These are phyloP conservation scores for Abrostola tripartita DNA, from an alignment of 2,888 invertebrate species.

Conservation along the genomic window DNA sequence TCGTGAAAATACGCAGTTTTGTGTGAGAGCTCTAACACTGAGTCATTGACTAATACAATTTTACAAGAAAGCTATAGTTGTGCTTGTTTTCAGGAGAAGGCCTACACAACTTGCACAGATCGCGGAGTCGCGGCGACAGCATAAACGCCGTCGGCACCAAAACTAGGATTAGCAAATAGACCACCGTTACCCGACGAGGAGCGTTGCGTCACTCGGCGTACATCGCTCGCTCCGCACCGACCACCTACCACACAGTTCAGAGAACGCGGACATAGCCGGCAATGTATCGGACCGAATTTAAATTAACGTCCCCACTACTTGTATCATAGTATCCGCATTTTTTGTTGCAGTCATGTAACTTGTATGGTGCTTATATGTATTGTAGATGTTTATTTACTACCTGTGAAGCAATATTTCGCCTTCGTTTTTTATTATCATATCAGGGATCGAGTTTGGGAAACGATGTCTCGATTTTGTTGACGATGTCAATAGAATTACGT, in stretches of 20 bases:
- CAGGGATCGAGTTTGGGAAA: slow-evolving; percentile 63
- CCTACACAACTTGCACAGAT: slow-evolving; percentile 91
- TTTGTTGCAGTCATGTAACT: slow-evolving; percentile 79
- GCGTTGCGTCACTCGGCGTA: slow-evolving; percentile 42
- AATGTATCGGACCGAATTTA: slow-evolving; percentile 78
- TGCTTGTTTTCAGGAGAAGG: slow-evolving; percentile 87
- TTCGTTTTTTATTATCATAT: slow-evolving; percentile 57
- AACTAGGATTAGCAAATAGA: slow-evolving; percentile 82
- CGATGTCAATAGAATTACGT: slow-evolving; percentile 64
- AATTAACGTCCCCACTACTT: slow-evolving; percentile 70
- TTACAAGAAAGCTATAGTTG: neutral
- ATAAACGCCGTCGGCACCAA: slow-evolving; percentile 91
- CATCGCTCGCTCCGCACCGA: slow-evolving; percentile 59
- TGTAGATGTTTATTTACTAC: slow-evolving; percentile 65
- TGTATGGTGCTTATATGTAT: slow-evolving; percentile 82
- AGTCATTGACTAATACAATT: too few relatives aligned
- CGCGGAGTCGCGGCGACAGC: slow-evolving; percentile 94
- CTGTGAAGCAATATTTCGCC: slow-evolving; percentile 71
- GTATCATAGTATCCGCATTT: slow-evolving; percentile 62
- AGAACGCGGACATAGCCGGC: slow-evolving; percentile 61
- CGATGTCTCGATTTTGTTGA: slow-evolving; percentile 73
- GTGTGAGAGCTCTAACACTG: too few relatives aligned
- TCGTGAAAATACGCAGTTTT: too few relatives aligned
- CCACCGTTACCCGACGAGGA: slow-evolving; percentile 33
- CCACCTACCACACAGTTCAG: slow-evolving; percentile 49